Conservation (phyloP, 2,113 vertebrate genomes). For the Muscicapa adusta region DNA sequence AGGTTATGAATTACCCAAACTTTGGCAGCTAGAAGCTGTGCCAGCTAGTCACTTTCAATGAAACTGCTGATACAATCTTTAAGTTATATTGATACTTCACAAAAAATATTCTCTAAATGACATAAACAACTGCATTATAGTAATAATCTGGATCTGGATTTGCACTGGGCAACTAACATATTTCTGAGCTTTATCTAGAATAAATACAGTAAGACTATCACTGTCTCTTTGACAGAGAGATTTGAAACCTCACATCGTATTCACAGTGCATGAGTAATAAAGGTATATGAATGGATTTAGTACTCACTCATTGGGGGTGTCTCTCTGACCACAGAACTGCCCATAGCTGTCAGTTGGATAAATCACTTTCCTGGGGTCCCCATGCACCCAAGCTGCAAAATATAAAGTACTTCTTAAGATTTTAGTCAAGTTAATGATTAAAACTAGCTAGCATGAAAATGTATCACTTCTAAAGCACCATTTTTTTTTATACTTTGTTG, state of each 20-base stretch:
- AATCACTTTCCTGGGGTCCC: slow-evolving; percentile 90
- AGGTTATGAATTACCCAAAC: background rate
- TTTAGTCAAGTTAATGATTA: background rate
- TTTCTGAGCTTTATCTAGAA: background rate
- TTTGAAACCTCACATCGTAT: background rate
- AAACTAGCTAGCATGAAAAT: slow-evolving; percentile 6
- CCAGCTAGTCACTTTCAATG: background rate
- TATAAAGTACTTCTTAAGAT: background rate
- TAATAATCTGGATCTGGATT: background rate
- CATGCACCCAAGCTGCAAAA: slow-evolving; percentile 90
- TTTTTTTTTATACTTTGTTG: background rate
- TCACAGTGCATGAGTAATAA: background rate
- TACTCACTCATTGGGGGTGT: slow-evolving; percentile 90
- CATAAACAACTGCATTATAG: background rate
- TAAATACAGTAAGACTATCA: background rate
- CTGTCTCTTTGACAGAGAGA: background rate
- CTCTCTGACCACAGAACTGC: slow-evolving; percentile 92
- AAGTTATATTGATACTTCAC: background rate
- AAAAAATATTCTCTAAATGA: background rate
- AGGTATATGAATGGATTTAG: background rate
- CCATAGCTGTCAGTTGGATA: slow-evolving; percentile 94
- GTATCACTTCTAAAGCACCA: background rate
- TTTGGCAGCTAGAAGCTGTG: background rate
- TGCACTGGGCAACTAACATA: background rate
- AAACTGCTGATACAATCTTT: background rate